Base-by-base conservation (phyloP, 2,888 invertebrate genomes). In the Agrotis segetum region DNA sequence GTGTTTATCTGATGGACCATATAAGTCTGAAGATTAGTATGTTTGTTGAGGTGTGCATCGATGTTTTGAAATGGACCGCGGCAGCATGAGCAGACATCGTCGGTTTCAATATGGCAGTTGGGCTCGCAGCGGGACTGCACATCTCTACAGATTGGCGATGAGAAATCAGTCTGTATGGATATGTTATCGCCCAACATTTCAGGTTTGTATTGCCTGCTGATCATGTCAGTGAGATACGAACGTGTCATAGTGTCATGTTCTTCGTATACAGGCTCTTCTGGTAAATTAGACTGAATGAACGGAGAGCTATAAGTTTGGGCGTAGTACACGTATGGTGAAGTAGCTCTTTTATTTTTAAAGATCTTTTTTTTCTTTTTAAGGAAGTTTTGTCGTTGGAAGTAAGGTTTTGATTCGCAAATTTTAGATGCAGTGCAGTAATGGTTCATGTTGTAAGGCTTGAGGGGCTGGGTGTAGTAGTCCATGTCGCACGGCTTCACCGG, bases 81-180 rank as follows among this genome's bases (percentile, higher is more conserved):
- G 77, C 91, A 94, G 79, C 94, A 93, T 0, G 95, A 94, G 77
- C 92, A 94, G 6, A 90, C 69, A 62, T 95, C 94, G 63, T 95
- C 94, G 0, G 93, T 88, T 49, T 90, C 89, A 58, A 82, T 76
- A 29, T 53, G 66, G 34, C 60, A 59, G 3, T 46, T 24, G 6
- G 44, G 16, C 11, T 49, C 74, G 24, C 59, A 62, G 21, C 60
- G 63, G 50, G 67, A 63, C 17, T 84, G 81, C 21, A 70, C 73
- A 59, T 94, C 94, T 74, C 91, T 89, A 67, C 95, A 95, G 19
- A 93, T 72, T 3, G 95, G 95, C 17, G 91, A 87, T 9, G 94
- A 92, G 77, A 92, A 90, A 24, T 91, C 79, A 72, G 93, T 93
- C 3, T 86, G 85, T 46, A 88, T 85, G 0, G 92, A 90, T n/a